Percentiles rank a stretch among this genome's conserved stretches.
phyloP scores from a whole-genome alignment of 1,140 invertebrate species.

The Aplysia californica region DNA sequence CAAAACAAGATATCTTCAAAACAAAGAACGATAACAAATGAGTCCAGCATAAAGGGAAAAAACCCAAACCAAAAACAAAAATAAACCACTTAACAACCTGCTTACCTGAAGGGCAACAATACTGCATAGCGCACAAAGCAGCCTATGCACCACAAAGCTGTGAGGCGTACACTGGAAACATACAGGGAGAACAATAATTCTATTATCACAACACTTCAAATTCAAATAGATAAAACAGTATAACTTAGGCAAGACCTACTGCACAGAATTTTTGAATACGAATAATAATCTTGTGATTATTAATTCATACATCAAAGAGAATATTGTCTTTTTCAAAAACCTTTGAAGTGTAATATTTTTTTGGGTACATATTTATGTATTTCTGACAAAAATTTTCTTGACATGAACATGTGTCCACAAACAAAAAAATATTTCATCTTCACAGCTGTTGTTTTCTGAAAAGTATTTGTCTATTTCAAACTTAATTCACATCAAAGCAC shows the following conservation, averaged over 20 bases:
- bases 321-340: not conserved
- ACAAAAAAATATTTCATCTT: no score
- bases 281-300: not conserved
- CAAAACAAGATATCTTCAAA: no score
- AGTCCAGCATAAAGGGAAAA: no score
- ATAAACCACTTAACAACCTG: not conserved
- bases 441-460: no score
- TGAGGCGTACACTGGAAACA: conserved; percentile 50
- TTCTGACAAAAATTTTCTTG: no score
- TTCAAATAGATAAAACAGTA: not conserved
- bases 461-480: not conserved
- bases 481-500: no score
- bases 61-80: not conserved
- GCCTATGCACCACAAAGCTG: conserved; percentile 53
- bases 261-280: not conserved
- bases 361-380: no score
- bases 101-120: conserved; percentile 59
- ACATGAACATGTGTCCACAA: no score
- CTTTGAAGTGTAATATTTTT: no score
- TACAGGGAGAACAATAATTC: not conserved
- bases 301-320: not conserved
- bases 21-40: no score
- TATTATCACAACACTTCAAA: not conserved
- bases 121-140: conserved; percentile 55
- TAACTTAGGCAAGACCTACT: no score